Percentiles rank a stretch among this genome's conserved stretches.
These are phyloP conservation scores for Aptenodytes forsteri DNA, from an alignment of 2,113 vertebrate species.

Conservation along the genomic window DNA sequence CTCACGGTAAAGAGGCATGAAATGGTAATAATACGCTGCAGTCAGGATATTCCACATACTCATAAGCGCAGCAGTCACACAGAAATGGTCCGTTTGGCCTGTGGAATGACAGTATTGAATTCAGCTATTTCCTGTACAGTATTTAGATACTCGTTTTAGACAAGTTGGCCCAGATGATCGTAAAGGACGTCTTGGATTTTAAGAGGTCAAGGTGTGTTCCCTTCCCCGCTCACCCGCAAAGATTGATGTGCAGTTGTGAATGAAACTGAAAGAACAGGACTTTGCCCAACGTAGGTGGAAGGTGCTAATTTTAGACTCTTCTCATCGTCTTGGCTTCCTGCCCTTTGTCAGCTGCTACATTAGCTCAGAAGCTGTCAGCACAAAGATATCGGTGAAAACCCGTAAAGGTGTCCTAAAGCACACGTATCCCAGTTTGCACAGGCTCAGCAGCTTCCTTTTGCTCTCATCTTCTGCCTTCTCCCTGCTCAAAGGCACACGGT, in stretches of 20 bases:
- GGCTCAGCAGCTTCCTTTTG: not conserved
- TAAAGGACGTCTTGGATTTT: not conserved
- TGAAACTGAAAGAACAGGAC: not conserved
- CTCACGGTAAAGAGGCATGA: not conserved
- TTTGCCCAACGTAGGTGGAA: not conserved
- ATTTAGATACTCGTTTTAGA: not conserved
- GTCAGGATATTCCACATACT: not conserved
- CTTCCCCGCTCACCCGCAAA: fast-evolving
- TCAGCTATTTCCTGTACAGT: not conserved
- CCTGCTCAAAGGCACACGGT: not conserved
- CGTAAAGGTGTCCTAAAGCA: not conserved
- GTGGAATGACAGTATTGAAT: not conserved
- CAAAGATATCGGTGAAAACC: not conserved
- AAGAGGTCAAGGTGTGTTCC: not conserved
- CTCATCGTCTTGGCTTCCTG: not conserved
- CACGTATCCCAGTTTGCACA: not conserved
- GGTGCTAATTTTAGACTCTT: not conserved
- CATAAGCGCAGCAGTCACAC: not conserved
- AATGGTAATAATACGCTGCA: not conserved
- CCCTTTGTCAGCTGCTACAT: not conserved
- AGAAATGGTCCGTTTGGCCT: not conserved
- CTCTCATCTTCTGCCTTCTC: not conserved
- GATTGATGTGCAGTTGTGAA: not conserved
- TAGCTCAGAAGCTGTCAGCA: not conserved
- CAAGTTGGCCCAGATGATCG: not conserved